Evolutionary conservation across 2,113 vertebrate genomes (phyloP), one percentile per base, ranked within the genome.

Genomic region (Gobius niger): DNA sequence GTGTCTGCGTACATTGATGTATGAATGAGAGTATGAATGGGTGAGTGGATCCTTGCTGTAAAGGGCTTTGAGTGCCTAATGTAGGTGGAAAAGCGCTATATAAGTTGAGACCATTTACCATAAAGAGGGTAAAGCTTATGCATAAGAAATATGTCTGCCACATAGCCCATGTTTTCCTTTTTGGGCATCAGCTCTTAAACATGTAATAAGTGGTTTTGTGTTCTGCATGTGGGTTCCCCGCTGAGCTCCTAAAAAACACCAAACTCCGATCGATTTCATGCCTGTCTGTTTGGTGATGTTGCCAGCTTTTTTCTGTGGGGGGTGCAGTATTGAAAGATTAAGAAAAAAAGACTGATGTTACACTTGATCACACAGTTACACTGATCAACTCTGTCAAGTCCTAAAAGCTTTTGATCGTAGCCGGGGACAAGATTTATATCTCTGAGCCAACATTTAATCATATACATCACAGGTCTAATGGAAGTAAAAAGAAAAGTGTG

Each of bases 121-220:
- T 72, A 7, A 9, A 56, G 24, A 64, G 82, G 47, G 63, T 62
- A 80, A 90, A 85, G 73, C 79, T 83, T 75, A 82, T 81, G 87
- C 84, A 78, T 86, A 77, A 80, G 70, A 70, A 83, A 81, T 77
- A 70, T 65, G 67, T 82, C 82, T 83, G 75, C 79, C 79, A 73
- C 70, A 60, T 41, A 53, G 49, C 54, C 72, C 74, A 82, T 82
- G 86, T 83, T 70, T 76, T 67, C 81, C 88, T 87, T 81, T 87
- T 84, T 82, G 82, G 77, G 67, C 80, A 67, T 69, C 72, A 47
- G 77, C 61, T 71, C 75, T 89, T 87, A 87, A 90, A 87, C 40
- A 40, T 85, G 80, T 86, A 89, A 90, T 88, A 87, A 90, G 87
- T 53, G 67, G 81, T 76, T 83, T 47, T 73, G 84, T 80, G 76